A percentile compares a stretch with the other conserved stretches of the same genome.
These are phyloP conservation scores for Escarpia spicata DNA, from an alignment of 2,888 invertebrate species.

Conservation along the genomic window DNA sequence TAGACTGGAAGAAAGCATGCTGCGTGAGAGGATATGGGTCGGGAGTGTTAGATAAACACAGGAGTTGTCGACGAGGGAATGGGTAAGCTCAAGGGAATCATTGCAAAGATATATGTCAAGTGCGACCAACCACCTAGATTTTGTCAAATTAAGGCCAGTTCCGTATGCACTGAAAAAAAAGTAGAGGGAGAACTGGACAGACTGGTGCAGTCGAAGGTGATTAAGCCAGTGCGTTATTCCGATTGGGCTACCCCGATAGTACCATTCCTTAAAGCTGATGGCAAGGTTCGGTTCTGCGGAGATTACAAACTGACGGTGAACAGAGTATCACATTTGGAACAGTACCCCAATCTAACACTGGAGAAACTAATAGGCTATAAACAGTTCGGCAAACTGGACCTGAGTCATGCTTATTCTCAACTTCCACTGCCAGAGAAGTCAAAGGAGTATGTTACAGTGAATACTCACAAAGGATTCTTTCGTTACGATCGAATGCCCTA, in stretches of 20 bases:
- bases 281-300: background rate
- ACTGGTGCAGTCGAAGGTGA: background rate
- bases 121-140: conserved; percentile 36
- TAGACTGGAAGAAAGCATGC: background rate
- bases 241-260: conserved; percentile 20
- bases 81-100: background rate
- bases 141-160: conserved; percentile 41
- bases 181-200: conserved; percentile 29
- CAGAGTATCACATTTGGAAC: background rate
- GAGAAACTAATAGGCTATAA: conserved; percentile 30
- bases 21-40: background rate
- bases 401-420: conserved; percentile 43
- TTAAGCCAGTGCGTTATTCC: conserved; percentile 28
- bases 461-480: conserved; percentile 28
- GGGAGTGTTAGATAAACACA: background rate
- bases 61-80: background rate
- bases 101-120: conserved; percentile 30
- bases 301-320: background rate
- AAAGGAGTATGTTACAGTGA: background rate
- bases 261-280: conserved; percentile 35
- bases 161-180: conserved; percentile 35
- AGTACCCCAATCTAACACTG: too few species aligned
- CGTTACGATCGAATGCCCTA: conserved; percentile 25
- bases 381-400: conserved; percentile 42
- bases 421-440: background rate